These are phyloP conservation scores for Drosophila novamexicana DNA, from an alignment of 1,140 invertebrate species.

Conservation along the genomic window DNA sequence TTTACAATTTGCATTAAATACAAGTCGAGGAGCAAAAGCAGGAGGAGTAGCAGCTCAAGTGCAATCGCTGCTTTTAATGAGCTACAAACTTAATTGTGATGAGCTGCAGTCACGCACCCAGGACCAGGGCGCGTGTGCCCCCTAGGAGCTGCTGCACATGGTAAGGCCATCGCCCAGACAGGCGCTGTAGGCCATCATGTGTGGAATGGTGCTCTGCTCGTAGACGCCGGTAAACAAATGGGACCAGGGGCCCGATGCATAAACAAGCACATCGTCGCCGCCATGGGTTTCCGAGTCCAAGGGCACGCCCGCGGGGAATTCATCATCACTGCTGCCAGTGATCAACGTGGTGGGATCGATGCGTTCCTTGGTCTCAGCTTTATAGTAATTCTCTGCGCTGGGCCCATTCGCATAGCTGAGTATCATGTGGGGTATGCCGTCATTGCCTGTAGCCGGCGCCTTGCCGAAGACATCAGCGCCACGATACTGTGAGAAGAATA, in stretches of 20 bases:
- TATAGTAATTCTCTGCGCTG: constrained; percentile 85
- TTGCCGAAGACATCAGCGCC: constrained; percentile 85
- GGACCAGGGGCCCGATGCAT: constrained; percentile 88
- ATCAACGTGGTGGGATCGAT: constrained; percentile 69
- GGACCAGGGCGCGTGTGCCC: neutral
- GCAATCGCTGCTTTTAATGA: constrained; percentile 62
- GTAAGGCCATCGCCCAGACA: constrained; percentile 85
- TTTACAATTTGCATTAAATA: constrained; percentile 54
- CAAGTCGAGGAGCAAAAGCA: neutral
- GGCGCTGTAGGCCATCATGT: constrained; percentile 89
- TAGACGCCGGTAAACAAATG: constrained; percentile 91
- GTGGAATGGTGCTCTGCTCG: constrained; percentile 92
- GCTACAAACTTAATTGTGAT: constrained; percentile 75
- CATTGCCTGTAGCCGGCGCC: constrained; percentile 83
- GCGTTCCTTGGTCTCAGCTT: constrained; percentile 69
- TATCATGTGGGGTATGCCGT: constrained; percentile 87
- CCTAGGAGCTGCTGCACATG: constrained; percentile 47
- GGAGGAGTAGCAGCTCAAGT: neutral
- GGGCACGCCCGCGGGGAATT: constrained; percentile 85
- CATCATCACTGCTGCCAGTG: constrained; percentile 56
- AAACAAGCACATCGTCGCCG: constrained; percentile 89
- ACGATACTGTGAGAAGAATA: constrained; percentile 69
- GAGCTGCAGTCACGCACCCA: constrained; percentile 43
- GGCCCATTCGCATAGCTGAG: constrained; percentile 90
- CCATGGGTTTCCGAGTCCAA: constrained; percentile 87